phyloP scores from a whole-genome alignment of 2,888 invertebrate genomes.

The Taphrorychus bicolor region DNA sequence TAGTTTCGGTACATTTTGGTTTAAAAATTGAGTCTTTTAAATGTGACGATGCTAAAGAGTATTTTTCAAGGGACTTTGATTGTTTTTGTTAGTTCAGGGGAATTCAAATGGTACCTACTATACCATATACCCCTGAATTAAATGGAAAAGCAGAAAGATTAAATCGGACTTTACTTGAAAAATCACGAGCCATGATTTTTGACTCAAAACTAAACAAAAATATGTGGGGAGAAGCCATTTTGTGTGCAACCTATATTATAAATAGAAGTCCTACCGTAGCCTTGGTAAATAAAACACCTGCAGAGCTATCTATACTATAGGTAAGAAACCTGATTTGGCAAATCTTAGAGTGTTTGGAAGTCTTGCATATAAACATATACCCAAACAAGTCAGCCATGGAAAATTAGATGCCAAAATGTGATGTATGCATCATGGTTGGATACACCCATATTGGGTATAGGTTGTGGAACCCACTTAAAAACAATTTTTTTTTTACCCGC shows the following conservation, averaged over 20 bases:
- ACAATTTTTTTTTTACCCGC: too few relatives aligned
- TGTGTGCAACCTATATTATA: constrained; percentile 12
- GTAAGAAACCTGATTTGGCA: too few relatives aligned
- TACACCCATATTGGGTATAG: too few relatives aligned
- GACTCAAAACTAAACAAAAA: constrained; percentile 4
- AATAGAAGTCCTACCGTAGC: constrained; percentile 17
- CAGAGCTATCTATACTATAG: too few relatives aligned
- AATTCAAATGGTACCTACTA: background rate
- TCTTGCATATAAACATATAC: too few relatives aligned
- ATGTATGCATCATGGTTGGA: too few relatives aligned
- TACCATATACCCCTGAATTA: constrained; percentile 14
- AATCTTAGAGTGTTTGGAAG: too few relatives aligned
- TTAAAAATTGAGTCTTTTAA: constrained; percentile 6
- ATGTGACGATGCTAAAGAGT: constrained; percentile 25
- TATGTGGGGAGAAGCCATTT: constrained; percentile 8
- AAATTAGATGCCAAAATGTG: too few relatives aligned
- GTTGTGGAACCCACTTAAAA: too few relatives aligned
- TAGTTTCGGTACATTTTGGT: background rate
- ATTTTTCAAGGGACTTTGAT: constrained; percentile 3
- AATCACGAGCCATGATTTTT: constrained; percentile 7
- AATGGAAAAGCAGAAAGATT: constrained; percentile 18
- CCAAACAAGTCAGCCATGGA: too few relatives aligned
- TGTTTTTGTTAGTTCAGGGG: constrained; percentile 12
- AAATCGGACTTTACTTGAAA: constrained; percentile 9
- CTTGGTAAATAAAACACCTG: constrained; percentile 7